Base-by-base conservation (phyloP, 2,888 invertebrate species). In the Brassicogethes aeneus region DNA sequence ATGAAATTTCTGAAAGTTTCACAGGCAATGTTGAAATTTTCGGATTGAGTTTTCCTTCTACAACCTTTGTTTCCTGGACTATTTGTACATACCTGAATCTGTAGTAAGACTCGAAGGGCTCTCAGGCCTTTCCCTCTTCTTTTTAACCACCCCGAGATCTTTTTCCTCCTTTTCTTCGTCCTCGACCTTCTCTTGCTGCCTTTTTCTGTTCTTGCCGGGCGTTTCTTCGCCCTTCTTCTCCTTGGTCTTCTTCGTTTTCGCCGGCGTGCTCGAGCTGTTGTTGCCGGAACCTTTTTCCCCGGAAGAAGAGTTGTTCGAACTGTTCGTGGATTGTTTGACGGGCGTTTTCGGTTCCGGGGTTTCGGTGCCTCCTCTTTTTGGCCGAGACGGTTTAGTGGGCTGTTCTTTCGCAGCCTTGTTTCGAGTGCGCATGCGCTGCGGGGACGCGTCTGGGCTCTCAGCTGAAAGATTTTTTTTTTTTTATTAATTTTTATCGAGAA, bases 341-440 rank as follows among this genome's bases (percentile, higher is more conserved):
- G 71, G 76, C 46, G 73, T 74, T 64, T 67, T 75, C 47, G 66
- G 65, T 52, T 65, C 66, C 2, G 63, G 64, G 1, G 64, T 66
- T 50, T 57, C 64, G 16, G 57, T 60, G 36, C 52, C 74, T 13
- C 73, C 79, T 48, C 80, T 72, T 66, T 79, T 77, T 33, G 79
- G 77, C 57, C 79, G 69, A 23, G 69, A 62, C 3, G 32, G 47
- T 41, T 60, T 64, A n/a, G 51, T 50, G 2, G 74, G 77, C 65
- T 80, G 79, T 70, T 89, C 83, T 71, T 88, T 86, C 39, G 83
- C 79, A 56, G 76, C 77, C 65, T 85, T 83, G 68, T 89, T 87
- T 57, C 91, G 75, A 47, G 91, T 91, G 64, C 90, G 79, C 85
- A 90, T 89, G 68, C 90, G 80, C 64, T 86, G 88, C 39, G 90